Evolutionary conservation across 1,140 invertebrate genomes (phyloP).

Genomic region (Ostrea denselamellosa): DNA sequence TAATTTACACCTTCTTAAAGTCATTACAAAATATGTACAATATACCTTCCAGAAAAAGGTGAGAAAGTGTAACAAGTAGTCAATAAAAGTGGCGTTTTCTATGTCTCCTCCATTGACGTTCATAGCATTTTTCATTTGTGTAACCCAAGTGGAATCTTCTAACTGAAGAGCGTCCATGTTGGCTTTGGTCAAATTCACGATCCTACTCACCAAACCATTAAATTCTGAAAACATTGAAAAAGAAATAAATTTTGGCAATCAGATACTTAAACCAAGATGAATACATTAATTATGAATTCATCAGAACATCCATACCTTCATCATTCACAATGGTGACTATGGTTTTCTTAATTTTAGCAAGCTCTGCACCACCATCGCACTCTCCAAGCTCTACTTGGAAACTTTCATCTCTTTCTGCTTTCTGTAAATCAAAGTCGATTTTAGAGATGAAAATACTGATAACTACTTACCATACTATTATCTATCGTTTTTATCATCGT

Average conservation of each 20-base stretch:
- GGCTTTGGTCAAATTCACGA: slow-evolving; percentile 82
- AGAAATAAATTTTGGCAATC: background rate
- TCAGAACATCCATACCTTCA: slow-evolving; percentile 80
- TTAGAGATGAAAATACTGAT: too few relatives aligned
- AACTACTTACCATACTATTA: too few relatives aligned
- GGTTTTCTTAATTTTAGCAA: slow-evolving; percentile 82
- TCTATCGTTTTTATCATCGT: too few relatives aligned
- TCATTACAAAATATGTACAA: background rate
- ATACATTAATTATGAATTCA: background rate
- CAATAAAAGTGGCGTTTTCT: slow-evolving; percentile 81
- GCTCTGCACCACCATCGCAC: slow-evolving; percentile 81
- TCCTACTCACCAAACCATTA: slow-evolving; percentile 82
- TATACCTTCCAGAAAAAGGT: slow-evolving; percentile 77
- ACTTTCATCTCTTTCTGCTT: slow-evolving; percentile 84
- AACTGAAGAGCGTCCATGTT: slow-evolving; percentile 83
- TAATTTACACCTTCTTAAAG: background rate
- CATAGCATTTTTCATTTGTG: slow-evolving; percentile 81
- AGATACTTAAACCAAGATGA: too few relatives aligned
- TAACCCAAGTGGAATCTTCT: slow-evolving; percentile 82
- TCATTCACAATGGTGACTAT: slow-evolving; percentile 85
- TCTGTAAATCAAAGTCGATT: slow-evolving; percentile 65
- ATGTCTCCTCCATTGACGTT: slow-evolving; percentile 84
- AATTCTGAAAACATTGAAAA: slow-evolving; percentile 79
- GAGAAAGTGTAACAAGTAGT: slow-evolving; percentile 80
- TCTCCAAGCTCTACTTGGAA: slow-evolving; percentile 84